Evolutionary conservation across 1,140 invertebrate species (phyloP).

Genomic region (Lucilia sericata): DNA sequence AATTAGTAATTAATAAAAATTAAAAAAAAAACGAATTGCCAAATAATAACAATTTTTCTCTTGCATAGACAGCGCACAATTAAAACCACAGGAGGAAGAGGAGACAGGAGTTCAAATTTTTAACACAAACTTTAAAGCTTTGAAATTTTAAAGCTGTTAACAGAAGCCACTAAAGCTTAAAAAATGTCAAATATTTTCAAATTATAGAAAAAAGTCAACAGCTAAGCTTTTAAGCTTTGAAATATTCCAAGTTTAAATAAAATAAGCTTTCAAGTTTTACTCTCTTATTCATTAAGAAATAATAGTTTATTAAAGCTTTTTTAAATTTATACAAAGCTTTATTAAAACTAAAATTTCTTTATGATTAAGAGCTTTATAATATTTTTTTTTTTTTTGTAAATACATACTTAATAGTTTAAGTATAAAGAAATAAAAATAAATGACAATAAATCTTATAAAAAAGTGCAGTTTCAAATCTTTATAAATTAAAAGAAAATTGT

Average conservation of each 20-base stretch:
- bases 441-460: conserved; percentile 19
- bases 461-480: background rate
- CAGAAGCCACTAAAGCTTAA: no score
- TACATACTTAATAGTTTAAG: conserved; percentile 45
- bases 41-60: background rate
- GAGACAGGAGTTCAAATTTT: background rate
- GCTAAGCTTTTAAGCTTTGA: no score
- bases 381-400: background rate
- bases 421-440: conserved; percentile 18
- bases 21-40: background rate
- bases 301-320: no score
- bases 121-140: background rate
- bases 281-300: no score
- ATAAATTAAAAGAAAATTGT: background rate
- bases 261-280: no score
- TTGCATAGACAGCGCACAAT: background rate
- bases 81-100: background rate
- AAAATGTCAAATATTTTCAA: no score
- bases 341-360: no score
- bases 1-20: background rate
- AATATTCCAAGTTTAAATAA: no score
- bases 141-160: no score
- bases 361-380: background rate
- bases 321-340: background rate
- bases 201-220: no score